Evolutionary conservation across 2,113 vertebrate species (phyloP), one percentile per base, ranked within the genome.

Genomic region (Barnardius zonarius): DNA sequence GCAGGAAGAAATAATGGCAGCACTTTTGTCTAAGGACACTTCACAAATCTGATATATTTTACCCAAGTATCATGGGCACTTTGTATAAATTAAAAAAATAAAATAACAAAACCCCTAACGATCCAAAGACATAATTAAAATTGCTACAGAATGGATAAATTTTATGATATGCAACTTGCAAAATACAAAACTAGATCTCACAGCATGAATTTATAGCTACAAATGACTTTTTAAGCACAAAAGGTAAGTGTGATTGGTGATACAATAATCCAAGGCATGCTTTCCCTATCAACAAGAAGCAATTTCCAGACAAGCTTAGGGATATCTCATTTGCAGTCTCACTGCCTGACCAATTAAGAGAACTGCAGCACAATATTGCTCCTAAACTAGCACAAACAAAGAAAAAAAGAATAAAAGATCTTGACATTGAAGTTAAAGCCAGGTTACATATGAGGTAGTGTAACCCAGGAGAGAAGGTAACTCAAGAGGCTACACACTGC

Each of bases 201-300:
- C 91, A 93, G 91, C 80, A 84, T 84, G 76, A 91, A 91, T 92
- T 93, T 92, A 93, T 68, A 84, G 61, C 86, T 91, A 80, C 51
- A 92, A 94, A 96, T 91, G 2, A 84, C 86, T 94, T 93, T 94
- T 94, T 93, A 97, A 95, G 80, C 66, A 92, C 80, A 91, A 75
- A 93, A 93, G 67, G 54, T 94, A 96, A 92, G 68, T 80, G 61
- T 84, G 92, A 92, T 67, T 88, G 64, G 88, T 81, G 83, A 88
- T 67, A 92, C 37, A 93, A 90, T 90, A 95, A 95, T 81, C 61
- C 64, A 59, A 72, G 46, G 73, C 73, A 83, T 84, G 64, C 46
- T 94, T 86, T 88, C 93, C 83, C 83, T 90, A 93, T 84, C 76
- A 94, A 91, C 43, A 83, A 54, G 63, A 75, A 91, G 39, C 72